Conservation (phyloP, 1,140 invertebrate species). For the Ceratosolen solmsi region DNA sequence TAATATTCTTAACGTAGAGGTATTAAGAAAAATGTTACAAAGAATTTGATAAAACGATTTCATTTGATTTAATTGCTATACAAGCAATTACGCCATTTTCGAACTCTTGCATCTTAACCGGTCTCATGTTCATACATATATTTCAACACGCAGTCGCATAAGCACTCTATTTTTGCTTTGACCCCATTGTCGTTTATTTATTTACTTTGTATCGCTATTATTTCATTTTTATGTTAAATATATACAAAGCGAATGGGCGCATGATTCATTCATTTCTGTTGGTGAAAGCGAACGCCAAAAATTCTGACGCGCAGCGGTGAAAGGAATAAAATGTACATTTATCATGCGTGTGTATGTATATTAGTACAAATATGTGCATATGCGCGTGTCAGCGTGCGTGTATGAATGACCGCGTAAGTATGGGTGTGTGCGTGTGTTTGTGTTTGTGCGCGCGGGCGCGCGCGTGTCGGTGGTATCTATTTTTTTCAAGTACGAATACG, state of each 20-base stretch:
- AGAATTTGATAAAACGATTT: neutral
- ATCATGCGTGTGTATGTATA: neutral
- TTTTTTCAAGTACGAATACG: neutral
- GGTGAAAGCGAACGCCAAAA: conserved; percentile 12
- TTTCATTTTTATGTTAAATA: neutral
- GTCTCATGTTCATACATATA: neutral
- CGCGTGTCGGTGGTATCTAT: neutral
- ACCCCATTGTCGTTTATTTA: neutral
- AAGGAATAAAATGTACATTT: neutral
- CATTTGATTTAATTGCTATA: neutral
- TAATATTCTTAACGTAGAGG: no score
- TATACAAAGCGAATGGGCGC: neutral
- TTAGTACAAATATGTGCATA: neutral
- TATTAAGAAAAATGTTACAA: neutral
- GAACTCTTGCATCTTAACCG: neutral
- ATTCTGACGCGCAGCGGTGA: neutral
- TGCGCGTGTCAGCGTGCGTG: no score
- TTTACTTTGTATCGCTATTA: neutral
- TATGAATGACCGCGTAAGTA: no score
- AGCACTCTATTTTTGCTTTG: neutral
- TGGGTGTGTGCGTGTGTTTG: no score
- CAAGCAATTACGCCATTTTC: neutral
- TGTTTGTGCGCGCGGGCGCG: no score
- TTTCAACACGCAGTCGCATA: neutral
- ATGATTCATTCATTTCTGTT: neutral